Percentiles rank a stretch among this genome's conserved stretches.
Conservation (phyloP, 2,113 vertebrate species). For the Phrynosoma blainvillii region DNA sequence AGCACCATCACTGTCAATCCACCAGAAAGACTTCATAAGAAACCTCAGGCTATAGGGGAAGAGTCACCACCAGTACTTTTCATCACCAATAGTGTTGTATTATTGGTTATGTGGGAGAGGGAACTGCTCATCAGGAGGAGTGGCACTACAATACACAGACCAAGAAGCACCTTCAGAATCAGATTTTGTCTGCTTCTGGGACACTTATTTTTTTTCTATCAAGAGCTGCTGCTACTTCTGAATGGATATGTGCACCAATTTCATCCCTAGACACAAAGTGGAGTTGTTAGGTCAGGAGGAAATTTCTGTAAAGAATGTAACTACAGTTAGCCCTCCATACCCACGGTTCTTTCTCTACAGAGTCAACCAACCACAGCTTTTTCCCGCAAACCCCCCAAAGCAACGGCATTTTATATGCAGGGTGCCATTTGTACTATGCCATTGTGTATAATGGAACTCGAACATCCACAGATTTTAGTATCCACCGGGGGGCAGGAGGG, state of each 20-base stretch:
- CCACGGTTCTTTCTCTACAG: too few relatives aligned
- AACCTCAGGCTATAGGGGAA: not conserved
- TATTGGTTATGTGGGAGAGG: not conserved
- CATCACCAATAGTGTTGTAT: not conserved
- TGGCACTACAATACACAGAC: not conserved
- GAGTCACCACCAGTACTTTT: not conserved
- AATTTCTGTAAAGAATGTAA: not conserved
- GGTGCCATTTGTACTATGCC: too few relatives aligned
- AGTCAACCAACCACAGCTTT: too few relatives aligned
- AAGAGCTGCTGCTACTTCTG: not conserved
- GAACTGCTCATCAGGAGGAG: not conserved
- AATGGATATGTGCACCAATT: not conserved
- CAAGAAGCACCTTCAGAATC: not conserved
- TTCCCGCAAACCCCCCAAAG: too few relatives aligned
- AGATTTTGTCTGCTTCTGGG: not conserved
- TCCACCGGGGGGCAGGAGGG: too few relatives aligned
- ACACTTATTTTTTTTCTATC: not conserved
- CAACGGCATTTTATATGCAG: too few relatives aligned
- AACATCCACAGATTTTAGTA: too few relatives aligned
- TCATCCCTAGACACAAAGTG: not conserved
- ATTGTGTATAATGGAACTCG: too few relatives aligned
- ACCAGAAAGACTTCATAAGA: not conserved
- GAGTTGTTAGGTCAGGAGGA: not conserved
- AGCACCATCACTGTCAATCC: not conserved
- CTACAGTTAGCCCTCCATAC: not conserved